Percentiles rank a stretch among this genome's conserved stretches.
phyloP scores from a whole-genome alignment of 2,797 vertebrate species.

The Psittacula echo region DNA sequence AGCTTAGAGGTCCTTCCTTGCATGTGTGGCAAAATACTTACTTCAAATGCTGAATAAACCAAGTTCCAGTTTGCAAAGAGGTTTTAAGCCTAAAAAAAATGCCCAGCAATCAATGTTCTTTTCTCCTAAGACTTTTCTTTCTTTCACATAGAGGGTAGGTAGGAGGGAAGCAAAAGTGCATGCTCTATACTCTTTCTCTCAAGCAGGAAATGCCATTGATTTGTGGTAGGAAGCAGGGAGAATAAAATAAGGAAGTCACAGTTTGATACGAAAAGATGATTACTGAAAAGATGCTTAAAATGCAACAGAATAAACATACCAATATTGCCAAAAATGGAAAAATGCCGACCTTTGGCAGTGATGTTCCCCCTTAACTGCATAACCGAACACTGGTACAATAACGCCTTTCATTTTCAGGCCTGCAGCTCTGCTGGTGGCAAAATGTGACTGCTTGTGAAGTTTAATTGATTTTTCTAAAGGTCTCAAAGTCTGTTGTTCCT shows the following conservation, averaged over 20 bases:
- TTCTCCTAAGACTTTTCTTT: neutral
- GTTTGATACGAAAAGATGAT: neutral
- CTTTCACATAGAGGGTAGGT: neutral
- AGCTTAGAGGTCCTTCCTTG: neutral
- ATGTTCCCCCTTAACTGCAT: neutral
- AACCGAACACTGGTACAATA: neutral
- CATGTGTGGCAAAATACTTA: neutral
- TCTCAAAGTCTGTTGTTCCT: slow-evolving; percentile 13
- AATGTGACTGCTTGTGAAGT: neutral
- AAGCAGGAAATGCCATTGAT: neutral
- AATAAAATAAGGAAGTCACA: neutral
- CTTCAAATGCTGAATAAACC: neutral
- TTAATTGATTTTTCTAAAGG: slow-evolving; percentile 32
- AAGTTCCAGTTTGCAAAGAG: neutral
- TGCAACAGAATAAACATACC: neutral
- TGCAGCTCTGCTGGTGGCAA: neutral
- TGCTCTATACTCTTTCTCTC: neutral
- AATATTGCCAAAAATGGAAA: neutral
- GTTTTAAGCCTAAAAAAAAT: neutral
- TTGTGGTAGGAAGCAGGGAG: neutral
- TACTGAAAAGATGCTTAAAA: neutral
- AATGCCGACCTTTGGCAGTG: neutral
- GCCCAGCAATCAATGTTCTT: neutral
- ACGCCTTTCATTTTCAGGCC: neutral
- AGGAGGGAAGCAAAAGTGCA: neutral